phyloP scores from a whole-genome alignment of 2,113 vertebrate genomes.

The Apteryx mantelli region DNA sequence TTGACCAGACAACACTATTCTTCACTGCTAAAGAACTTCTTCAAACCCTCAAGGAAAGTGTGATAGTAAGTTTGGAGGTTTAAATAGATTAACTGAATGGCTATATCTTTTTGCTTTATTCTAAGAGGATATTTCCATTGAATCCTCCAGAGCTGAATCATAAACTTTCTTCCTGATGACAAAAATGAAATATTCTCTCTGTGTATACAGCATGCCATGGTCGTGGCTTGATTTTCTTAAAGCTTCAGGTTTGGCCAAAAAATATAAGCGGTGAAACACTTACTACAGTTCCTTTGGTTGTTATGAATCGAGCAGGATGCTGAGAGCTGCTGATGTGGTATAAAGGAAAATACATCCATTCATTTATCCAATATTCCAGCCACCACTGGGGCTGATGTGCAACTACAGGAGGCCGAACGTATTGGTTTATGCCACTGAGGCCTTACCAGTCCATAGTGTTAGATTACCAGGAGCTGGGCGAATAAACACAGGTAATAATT shows the following conservation, averaged over 20 bases:
- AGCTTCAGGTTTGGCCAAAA: not conserved
- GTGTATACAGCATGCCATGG: rapidly evolving
- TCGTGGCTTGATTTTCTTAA: not conserved
- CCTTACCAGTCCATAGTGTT: rapidly evolving
- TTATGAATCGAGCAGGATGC: constrained; percentile 18
- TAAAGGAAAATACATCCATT: constrained; percentile 37
- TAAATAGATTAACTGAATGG: not conserved
- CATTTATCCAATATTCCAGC: not conserved
- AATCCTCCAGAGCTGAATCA: not conserved
- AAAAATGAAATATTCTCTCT: not conserved
- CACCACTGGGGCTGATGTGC: not conserved
- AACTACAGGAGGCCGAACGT: not conserved
- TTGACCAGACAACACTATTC: not conserved
- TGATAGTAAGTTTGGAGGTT: not conserved
- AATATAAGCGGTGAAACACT: constrained; percentile 1
- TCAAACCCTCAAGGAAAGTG: not conserved
- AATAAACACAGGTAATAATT: not conserved
- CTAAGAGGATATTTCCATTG: not conserved
- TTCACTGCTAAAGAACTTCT: not conserved
- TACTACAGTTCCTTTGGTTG: not conserved
- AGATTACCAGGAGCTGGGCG: not conserved
- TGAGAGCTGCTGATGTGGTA: constrained; percentile 36
- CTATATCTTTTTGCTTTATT: not conserved
- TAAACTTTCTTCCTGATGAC: not conserved
- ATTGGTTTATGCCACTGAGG: not conserved